phyloP scores from a whole-genome alignment of 2,888 invertebrate species.

The Drosophila borborema region DNA sequence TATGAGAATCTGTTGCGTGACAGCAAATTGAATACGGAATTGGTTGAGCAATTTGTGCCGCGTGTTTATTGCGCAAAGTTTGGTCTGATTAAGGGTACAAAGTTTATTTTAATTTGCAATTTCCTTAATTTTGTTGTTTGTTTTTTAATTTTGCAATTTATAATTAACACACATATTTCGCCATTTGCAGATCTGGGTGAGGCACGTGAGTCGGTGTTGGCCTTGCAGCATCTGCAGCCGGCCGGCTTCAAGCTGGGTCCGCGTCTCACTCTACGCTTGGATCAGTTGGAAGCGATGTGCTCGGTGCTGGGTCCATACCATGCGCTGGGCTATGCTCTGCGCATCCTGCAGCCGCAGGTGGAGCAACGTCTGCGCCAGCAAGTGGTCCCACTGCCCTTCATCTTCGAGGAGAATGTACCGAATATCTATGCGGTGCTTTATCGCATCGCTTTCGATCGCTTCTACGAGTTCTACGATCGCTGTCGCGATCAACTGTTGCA shows the following conservation, averaged over 20 bases:
- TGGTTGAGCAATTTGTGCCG: constrained; percentile 74
- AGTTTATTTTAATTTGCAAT: constrained; percentile 3
- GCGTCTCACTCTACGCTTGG: constrained; percentile 68
- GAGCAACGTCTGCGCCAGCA: constrained; percentile 68
- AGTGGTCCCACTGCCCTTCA: constrained; percentile 75
- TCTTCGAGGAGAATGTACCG: constrained; percentile 48
- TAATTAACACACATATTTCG: background rate
- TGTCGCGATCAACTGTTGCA: constrained; percentile 37
- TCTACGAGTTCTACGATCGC: constrained; percentile 81
- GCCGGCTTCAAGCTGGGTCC: constrained; percentile 82
- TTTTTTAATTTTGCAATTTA: background rate
- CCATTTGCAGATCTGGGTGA: constrained; percentile 61
- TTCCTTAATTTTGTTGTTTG: background rate
- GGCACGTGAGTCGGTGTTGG: constrained; percentile 76
- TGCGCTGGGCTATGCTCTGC: constrained; percentile 80
- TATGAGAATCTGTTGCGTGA: constrained; percentile 72
- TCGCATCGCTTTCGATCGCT: constrained; percentile 81
- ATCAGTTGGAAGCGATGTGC: constrained; percentile 80
- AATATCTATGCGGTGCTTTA: constrained; percentile 79
- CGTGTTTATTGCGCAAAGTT: constrained; percentile 75
- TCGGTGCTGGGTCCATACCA: constrained; percentile 80
- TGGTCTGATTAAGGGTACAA: constrained; percentile 76
- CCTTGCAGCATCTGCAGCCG: constrained; percentile 79
- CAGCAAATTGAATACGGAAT: constrained; percentile 52
- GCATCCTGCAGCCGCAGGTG: constrained; percentile 67